Percentiles rank a stretch among this genome's conserved stretches.
Evolutionary conservation across 2,888 invertebrate species (phyloP).

Genomic region (Kryphioiulus occultus): DNA sequence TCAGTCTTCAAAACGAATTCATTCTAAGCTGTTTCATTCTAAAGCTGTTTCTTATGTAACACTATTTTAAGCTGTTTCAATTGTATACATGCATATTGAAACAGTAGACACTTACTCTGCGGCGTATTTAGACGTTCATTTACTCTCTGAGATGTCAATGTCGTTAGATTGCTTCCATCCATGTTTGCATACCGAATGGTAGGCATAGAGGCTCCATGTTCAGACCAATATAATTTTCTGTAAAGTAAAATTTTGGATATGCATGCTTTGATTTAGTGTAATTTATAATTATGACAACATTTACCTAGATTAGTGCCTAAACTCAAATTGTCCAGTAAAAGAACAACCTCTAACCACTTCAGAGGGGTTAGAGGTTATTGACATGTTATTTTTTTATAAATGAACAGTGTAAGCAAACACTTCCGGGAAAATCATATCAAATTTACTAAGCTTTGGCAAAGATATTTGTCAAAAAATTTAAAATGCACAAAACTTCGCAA

Average conservation of each 20-base stretch:
- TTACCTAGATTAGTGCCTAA: no score
- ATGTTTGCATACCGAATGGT: slow-evolving; percentile 71
- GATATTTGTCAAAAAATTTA: background rate
- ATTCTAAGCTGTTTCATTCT: no score
- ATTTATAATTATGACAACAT: background rate
- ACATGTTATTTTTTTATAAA: no score
- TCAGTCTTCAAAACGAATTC: no score
- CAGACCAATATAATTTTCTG: slow-evolving; percentile 68
- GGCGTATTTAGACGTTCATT: slow-evolving; percentile 59
- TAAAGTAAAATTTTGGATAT: slow-evolving; percentile 8
- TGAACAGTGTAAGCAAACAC: no score
- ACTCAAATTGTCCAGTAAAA: no score
- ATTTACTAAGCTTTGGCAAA: no score
- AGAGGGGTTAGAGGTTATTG: no score
- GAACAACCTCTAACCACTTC: no score
- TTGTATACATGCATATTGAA: background rate
- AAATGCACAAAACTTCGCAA: background rate
- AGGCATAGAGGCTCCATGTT: slow-evolving; percentile 64
- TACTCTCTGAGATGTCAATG: slow-evolving; percentile 59
- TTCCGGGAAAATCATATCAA: no score
- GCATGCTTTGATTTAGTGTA: background rate
- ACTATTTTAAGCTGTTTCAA: background rate
- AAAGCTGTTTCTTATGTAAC: no score
- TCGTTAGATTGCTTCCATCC: slow-evolving; percentile 69
- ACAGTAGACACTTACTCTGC: slow-evolving; percentile 57